These are phyloP conservation scores for Thereva nobilitata DNA, from an alignment of 2,888 invertebrate species.

Conservation along the genomic window DNA sequence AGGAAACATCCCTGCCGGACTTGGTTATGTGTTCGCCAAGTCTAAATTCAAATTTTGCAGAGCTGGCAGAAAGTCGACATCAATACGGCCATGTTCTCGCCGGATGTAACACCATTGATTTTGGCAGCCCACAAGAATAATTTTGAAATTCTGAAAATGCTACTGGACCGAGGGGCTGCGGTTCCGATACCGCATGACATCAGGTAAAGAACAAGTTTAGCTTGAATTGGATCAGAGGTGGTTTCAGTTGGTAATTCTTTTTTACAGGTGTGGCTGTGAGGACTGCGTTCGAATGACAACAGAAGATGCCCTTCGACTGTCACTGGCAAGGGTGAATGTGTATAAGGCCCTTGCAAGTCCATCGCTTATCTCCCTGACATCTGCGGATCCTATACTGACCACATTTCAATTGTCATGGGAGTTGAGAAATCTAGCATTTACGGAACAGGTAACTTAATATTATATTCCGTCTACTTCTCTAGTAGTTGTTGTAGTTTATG, in stretches of 20 bases:
- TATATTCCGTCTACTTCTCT: neutral
- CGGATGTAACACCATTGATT: constrained; percentile 91
- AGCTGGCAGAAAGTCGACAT: constrained; percentile 87
- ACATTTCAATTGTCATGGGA: constrained; percentile 97
- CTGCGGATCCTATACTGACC: constrained; percentile 89
- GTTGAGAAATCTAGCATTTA: constrained; percentile 81
- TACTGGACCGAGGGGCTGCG: constrained; percentile 89
- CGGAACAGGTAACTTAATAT: constrained; percentile 69
- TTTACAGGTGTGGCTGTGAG: constrained; percentile 76
- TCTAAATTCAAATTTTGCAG: constrained; percentile 56
- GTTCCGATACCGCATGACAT: constrained; percentile 89
- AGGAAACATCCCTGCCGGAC: neutral
- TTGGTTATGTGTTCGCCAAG: constrained; percentile 2
- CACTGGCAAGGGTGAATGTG: constrained; percentile 87
- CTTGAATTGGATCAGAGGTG: constrained; percentile 36
- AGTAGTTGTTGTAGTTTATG: no score
- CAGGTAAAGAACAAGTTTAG: constrained; percentile 58
- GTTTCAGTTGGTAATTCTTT: neutral
- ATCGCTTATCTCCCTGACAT: constrained; percentile 89
- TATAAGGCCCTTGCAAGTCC: constrained; percentile 92
- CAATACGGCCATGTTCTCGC: constrained; percentile 82
- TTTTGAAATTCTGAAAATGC: constrained; percentile 92
- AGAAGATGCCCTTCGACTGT: constrained; percentile 79
- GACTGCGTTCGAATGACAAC: constrained; percentile 78
- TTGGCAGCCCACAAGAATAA: constrained; percentile 93